phyloP scores from a whole-genome alignment of 2,797 vertebrate genomes.

The Erithacus rubecula region DNA sequence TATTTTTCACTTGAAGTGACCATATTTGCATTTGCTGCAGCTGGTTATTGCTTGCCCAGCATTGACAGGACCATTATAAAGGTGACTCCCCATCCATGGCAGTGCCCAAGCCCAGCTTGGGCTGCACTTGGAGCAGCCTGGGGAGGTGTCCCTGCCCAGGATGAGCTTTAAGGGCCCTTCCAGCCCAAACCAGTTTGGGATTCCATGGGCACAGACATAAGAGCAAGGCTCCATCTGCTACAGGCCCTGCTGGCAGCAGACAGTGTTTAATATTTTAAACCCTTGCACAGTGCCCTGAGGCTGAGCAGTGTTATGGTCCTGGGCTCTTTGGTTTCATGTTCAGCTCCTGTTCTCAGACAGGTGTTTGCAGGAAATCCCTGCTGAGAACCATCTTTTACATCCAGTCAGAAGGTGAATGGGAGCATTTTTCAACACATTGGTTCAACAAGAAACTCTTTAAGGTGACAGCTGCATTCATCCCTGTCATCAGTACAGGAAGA shows the following conservation, averaged over 20 bases:
- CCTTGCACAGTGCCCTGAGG: neutral
- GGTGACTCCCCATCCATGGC: neutral
- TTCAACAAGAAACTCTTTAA: neutral
- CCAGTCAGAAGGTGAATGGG: neutral
- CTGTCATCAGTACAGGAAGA: neutral
- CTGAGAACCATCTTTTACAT: neutral
- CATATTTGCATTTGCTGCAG: neutral
- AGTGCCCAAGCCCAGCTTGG: neutral
- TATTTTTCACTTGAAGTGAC: rapidly evolving
- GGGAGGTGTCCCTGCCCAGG: neutral
- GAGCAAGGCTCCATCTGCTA: rapidly evolving
- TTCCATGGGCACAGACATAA: neutral
- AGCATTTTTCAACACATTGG: neutral
- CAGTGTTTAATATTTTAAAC: neutral
- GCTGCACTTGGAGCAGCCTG: neutral
- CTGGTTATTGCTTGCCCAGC: neutral
- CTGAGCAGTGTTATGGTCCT: neutral
- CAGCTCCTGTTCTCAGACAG: neutral
- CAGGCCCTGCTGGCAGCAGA: neutral
- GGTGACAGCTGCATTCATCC: neutral
- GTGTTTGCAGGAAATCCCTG: neutral
- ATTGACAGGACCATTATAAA: neutral
- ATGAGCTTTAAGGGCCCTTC: neutral
- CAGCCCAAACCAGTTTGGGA: neutral
- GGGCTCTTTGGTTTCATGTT: neutral